phyloP scores from a whole-genome alignment of 2,888 invertebrate species.

The Perizoma flavofasciatum region DNA sequence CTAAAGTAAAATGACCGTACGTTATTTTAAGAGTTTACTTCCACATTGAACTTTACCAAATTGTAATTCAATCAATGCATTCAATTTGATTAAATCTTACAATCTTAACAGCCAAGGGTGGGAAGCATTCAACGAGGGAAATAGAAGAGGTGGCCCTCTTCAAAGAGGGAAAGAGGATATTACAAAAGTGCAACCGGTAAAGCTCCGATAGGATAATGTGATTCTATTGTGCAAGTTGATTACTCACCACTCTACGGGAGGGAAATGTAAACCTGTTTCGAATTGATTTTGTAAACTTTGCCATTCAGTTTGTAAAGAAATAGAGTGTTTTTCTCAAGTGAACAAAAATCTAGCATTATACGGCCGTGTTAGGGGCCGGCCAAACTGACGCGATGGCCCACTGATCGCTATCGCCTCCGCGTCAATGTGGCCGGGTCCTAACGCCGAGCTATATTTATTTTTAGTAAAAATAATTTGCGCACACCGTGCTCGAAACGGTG shows the following conservation, averaged over 20 bases:
- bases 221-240: slow-evolving; percentile 34
- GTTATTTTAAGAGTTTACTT: neutral
- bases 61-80: slow-evolving; percentile 23
- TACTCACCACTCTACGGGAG: slow-evolving; percentile 17
- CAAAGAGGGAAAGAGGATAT: slow-evolving; percentile 6
- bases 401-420: too few species aligned
- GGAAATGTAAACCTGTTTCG: slow-evolving; percentile 1
- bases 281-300: slow-evolving; percentile 1
- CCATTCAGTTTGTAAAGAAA: neutral
- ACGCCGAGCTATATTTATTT: too few species aligned
- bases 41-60: slow-evolving; percentile 16
- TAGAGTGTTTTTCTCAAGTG: neutral
- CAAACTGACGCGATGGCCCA: too few species aligned
- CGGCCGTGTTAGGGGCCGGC: too few species aligned
- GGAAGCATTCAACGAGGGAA: slow-evolving; percentile 5
- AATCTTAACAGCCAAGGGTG: slow-evolving; percentile 15
- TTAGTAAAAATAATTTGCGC: too few species aligned
- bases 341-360: too few species aligned
- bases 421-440: too few species aligned
- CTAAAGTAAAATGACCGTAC: too few species aligned
- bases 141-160: neutral
- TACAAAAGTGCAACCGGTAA: slow-evolving; percentile 25
- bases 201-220: slow-evolving; percentile 18
- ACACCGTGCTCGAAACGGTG: too few species aligned
- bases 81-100: slow-evolving; percentile 24